These are phyloP conservation scores for Enteromius argenteus DNA, from an alignment of 2,797 vertebrate species.

Conservation along the genomic window DNA sequence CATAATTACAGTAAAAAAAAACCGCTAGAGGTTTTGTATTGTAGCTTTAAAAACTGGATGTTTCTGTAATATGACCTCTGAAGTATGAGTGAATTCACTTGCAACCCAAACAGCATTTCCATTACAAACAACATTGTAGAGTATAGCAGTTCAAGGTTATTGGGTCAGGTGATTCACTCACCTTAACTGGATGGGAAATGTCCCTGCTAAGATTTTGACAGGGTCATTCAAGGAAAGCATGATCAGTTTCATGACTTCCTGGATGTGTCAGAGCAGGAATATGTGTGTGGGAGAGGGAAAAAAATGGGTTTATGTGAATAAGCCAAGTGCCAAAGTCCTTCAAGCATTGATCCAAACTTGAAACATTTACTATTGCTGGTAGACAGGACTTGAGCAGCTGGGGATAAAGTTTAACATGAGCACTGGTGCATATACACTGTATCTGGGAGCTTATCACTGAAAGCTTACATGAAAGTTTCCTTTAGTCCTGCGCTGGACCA, in stretches of 20 bases:
- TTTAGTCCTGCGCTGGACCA: slow-evolving; percentile 4
- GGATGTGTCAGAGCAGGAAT: neutral
- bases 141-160: slow-evolving; percentile 9
- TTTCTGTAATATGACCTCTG: neutral
- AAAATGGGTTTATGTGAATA: neutral
- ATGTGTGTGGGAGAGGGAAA: neutral
- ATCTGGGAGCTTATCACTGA: slow-evolving; percentile 6
- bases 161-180: slow-evolving; percentile 8
- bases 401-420: slow-evolving; percentile 27
- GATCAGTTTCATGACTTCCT: slow-evolving; percentile 14
- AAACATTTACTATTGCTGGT: slow-evolving; percentile 5
- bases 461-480: slow-evolving; percentile 28
- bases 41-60: neutral
- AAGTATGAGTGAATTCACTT: neutral
- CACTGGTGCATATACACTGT: slow-evolving; percentile 17
- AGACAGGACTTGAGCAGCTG: neutral
- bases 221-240: slow-evolving; percentile 33
- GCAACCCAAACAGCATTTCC: slow-evolving; percentile 6
- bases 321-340: slow-evolving; percentile 21
- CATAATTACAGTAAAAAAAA: neutral
- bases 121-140: neutral
- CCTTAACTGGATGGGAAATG: neutral
- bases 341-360: slow-evolving; percentile 11
- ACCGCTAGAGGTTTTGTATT: neutral
- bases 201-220: slow-evolving; percentile 29